Evolutionary conservation across 2,113 vertebrate species (phyloP), one percentile per base, ranked within the genome.

Genomic region (Terrapene triunguis): DNA sequence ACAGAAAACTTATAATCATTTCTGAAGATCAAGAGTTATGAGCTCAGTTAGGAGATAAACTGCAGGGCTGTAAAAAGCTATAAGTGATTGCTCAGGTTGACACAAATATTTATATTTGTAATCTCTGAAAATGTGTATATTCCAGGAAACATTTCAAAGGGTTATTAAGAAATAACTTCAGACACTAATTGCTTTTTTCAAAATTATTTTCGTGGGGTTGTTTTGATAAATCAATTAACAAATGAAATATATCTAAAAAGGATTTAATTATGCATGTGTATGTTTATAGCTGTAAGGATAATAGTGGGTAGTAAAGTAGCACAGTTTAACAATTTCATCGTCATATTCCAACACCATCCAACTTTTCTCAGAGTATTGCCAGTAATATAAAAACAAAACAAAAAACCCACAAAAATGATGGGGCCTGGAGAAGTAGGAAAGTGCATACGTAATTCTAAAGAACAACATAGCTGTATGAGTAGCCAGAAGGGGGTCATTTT

Each of bases 21-120:
- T 95, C 44, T n/a, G 81, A 95, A 92, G 59, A 95, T 22, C 42
- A 72, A 84, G 90, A 93, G 29, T 93, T 94, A 95, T 84, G 78
- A 91, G 92, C 89, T 89, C 88, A 79, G 91, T 81, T 80, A 90
- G 85, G 90, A 59, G 8, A 91, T 80, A 32, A 94, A 54, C 83
- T 85, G 32, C 55, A 95, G 65, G 38, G 54, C 85, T 92, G 59
- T 85, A 94, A 93, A 91, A 82, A 88, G 3, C 27, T 93, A 14
- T 4, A 93, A 89, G 47, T 3, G 35, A 94, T 82, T 94, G 69
- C 42, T 91, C 78, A 65, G 42, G 57, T 92, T 94, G 89, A 96
- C 85, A 93, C 44, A 76, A 38, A 80, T 38, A 21, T 72, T 72
- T 22, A 72, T 38, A 38, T 89, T 84, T 93, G 62, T 76, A 79